Conservation (phyloP, 2,113 vertebrate species). For the Myiopsitta monachus region DNA sequence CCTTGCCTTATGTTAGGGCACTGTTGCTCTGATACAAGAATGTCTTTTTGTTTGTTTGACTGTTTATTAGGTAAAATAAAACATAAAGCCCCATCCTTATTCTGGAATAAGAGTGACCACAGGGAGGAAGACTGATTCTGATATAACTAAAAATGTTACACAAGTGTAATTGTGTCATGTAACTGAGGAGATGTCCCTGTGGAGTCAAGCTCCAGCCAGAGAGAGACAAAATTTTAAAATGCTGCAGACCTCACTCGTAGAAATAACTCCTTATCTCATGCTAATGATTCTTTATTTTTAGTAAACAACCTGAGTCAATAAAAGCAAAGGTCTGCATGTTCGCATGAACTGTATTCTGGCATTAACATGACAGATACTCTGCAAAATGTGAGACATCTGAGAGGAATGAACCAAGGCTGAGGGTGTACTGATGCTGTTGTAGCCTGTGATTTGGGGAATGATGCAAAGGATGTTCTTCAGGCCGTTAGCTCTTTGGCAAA, state of each 20-base stretch:
- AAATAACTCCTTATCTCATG: neutral
- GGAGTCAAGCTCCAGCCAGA: neutral
- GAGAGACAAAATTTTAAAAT: neutral
- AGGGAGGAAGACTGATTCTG: neutral
- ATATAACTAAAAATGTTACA: neutral
- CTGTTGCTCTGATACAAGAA: neutral
- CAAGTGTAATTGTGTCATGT: neutral
- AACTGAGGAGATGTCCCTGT: neutral
- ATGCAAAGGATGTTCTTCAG: neutral
- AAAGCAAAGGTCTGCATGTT: neutral
- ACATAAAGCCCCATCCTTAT: neutral
- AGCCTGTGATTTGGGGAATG: neutral
- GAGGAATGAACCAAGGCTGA: neutral
- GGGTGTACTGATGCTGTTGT: neutral
- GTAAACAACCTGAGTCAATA: neutral
- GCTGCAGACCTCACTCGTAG: neutral
- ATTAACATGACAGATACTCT: neutral
- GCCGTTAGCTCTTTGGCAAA: neutral
- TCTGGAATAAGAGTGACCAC: neutral
- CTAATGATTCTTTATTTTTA: neutral
- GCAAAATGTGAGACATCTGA: neutral
- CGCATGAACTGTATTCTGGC: neutral
- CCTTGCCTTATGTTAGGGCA: neutral
- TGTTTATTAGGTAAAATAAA: constrained; percentile 5
- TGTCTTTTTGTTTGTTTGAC: neutral